phyloP scores from a whole-genome alignment of 2,797 vertebrate species.

The Leptoclinus maculatus region DNA sequence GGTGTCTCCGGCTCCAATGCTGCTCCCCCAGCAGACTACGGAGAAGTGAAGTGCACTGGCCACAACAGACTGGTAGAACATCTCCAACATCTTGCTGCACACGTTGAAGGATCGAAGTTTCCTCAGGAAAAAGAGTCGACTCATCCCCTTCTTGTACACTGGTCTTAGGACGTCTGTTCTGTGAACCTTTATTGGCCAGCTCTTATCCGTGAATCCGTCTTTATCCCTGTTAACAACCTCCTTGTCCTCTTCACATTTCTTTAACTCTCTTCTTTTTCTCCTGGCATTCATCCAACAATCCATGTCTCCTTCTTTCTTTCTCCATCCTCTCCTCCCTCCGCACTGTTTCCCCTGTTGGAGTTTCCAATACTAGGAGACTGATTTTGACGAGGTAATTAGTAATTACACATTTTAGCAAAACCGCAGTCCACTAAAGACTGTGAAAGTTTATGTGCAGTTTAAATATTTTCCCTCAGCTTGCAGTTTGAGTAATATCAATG shows the following conservation, averaged over 20 bases:
- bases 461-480: neutral
- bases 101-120: too few relatives aligned
- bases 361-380: slow-evolving; percentile 9
- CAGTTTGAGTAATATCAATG: neutral
- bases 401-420: slow-evolving; percentile 35
- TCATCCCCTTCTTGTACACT: too few relatives aligned
- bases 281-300: slow-evolving; percentile 18
- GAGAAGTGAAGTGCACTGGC: too few relatives aligned
- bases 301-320: neutral
- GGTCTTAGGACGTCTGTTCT: slow-evolving; percentile 6
- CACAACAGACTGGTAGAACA: too few relatives aligned
- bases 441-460: neutral
- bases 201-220: slow-evolving; percentile 10
- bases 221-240: slow-evolving; percentile 26
- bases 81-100: too few relatives aligned
- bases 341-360: neutral
- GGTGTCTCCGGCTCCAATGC: too few relatives aligned
- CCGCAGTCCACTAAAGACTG: neutral
- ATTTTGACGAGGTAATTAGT: slow-evolving; percentile 43
- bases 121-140: too few relatives aligned
- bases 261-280: slow-evolving; percentile 2
- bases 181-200: slow-evolving; percentile 17
- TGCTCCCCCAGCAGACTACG: too few relatives aligned
- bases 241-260: neutral
- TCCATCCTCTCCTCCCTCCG: neutral